These are phyloP conservation scores for Clepsis dumicolana DNA, from an alignment of 2,888 invertebrate species.

Conservation along the genomic window DNA sequence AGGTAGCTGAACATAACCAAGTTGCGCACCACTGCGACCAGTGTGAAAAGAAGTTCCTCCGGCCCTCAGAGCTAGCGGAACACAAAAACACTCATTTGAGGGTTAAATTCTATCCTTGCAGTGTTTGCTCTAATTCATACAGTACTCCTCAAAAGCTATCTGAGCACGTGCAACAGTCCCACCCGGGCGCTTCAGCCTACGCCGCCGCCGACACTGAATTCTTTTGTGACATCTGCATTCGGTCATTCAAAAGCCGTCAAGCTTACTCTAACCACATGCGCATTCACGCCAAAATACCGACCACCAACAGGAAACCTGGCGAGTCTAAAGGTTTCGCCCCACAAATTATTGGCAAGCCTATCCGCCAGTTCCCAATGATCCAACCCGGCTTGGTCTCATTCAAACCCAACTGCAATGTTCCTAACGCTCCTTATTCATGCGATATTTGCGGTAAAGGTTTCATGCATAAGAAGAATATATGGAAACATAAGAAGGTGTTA, in stretches of 20 bases:
- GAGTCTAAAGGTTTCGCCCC: slow-evolving; percentile 74
- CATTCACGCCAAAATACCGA: slow-evolving; percentile 83
- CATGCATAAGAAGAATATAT: slow-evolving; percentile 85
- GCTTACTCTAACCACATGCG: slow-evolving; percentile 85
- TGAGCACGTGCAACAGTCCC: slow-evolving; percentile 84
- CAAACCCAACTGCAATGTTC: slow-evolving; percentile 75
- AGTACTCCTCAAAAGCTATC: slow-evolving; percentile 87
- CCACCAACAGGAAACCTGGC: slow-evolving; percentile 77
- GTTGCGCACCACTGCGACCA: slow-evolving; percentile 86
- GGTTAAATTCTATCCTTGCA: slow-evolving; percentile 88
- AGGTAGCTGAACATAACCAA: slow-evolving; percentile 84
- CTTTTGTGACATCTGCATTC: slow-evolving; percentile 86
- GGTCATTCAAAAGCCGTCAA: slow-evolving; percentile 86
- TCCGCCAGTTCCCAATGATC: slow-evolving; percentile 70
- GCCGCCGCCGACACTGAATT: slow-evolving; percentile 69
- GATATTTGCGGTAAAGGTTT: slow-evolving; percentile 88
- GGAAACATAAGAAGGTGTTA: slow-evolving; percentile 84
- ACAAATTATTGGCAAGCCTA: slow-evolving; percentile 78
- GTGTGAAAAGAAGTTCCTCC: slow-evolving; percentile 87
- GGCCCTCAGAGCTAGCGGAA: slow-evolving; percentile 87
- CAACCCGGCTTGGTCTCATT: slow-evolving; percentile 70
- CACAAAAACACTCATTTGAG: slow-evolving; percentile 89
- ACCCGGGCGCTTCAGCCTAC: slow-evolving; percentile 70
- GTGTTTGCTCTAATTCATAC: slow-evolving; percentile 85
- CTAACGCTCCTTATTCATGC: slow-evolving; percentile 85